Evolutionary conservation across 2,113 vertebrate species (phyloP).

Genomic region (Lampris megalopsis): DNA sequence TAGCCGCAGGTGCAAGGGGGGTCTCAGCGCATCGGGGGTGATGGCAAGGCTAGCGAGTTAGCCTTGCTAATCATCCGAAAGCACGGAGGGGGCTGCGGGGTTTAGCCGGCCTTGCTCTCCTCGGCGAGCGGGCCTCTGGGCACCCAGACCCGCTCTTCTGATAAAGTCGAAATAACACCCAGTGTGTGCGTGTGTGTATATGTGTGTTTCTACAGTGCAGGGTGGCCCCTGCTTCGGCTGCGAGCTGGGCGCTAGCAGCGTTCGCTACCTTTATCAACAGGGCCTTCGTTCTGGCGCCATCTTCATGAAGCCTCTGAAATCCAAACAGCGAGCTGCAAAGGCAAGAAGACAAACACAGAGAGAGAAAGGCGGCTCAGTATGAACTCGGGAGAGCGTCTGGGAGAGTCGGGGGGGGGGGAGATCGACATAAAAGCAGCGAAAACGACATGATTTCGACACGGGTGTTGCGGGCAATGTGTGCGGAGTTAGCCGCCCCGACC

Average conservation of each 20-base stretch:
- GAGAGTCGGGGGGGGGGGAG: conserved; percentile 21
- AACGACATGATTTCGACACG: conserved; percentile 35
- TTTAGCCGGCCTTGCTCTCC: conserved; percentile 68
- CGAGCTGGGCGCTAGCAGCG: conserved; percentile 26
- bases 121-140: conserved; percentile 55
- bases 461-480: conserved; percentile 39
- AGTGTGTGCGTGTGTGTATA: neutral
- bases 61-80: conserved; percentile 46
- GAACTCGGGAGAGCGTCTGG: conserved; percentile 58
- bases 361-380: conserved; percentile 79
- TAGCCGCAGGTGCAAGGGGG: conserved; percentile 70
- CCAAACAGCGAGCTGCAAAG: conserved; percentile 93
- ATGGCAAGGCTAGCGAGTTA: conserved; percentile 51
- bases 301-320: conserved; percentile 98
- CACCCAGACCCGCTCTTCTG: neutral
- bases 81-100: conserved; percentile 52
- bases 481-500: conserved; percentile 80
- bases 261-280: conserved; percentile 92
- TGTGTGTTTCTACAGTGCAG: neutral
- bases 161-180: conserved; percentile 33
- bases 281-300: conserved; percentile 99
- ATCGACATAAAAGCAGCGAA: conserved; percentile 35
- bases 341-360: conserved; percentile 74
- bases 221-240: conserved; percentile 4
- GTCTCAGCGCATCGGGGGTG: conserved; percentile 43